Conservation (phyloP, 2,113 vertebrate species). For the Antigone vipio region DNA sequence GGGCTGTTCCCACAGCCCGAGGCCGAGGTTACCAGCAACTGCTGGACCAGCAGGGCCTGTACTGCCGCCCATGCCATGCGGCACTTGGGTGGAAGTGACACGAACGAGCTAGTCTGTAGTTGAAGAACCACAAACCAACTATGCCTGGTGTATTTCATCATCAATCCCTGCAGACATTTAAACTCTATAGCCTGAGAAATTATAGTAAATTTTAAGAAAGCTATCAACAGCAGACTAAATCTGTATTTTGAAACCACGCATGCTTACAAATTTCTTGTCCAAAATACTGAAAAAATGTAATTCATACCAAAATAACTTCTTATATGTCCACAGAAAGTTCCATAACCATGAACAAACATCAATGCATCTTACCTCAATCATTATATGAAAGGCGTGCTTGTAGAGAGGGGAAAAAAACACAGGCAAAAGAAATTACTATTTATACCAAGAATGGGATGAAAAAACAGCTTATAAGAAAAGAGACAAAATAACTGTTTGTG, state of each 20-base stretch:
- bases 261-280: not conserved
- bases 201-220: not conserved
- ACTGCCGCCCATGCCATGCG: accelerated
- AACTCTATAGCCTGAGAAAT: not conserved
- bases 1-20: not conserved
- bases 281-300: not conserved
- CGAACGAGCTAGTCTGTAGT: accelerated
- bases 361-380: slow-evolving; percentile 98
- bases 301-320: slow-evolving; percentile 22
- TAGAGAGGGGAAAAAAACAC: slow-evolving; percentile 82
- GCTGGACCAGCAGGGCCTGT: not conserved
- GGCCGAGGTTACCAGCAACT: not conserved
- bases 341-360: slow-evolving; percentile 74
- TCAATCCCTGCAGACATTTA: not conserved
- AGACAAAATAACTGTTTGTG: not conserved
- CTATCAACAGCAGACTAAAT: not conserved
- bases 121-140: not conserved
- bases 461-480: slow-evolving; percentile 45
- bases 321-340: slow-evolving; percentile 61
- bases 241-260: not conserved
- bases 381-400: slow-evolving; percentile 99
- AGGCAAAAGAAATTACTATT: slow-evolving; percentile 89
- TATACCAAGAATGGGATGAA: slow-evolving; percentile 76
- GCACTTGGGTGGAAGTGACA: no score
- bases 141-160: accelerated